Evolutionary conservation across 1,140 invertebrate genomes (phyloP), one percentile per base, ranked within the genome.

Genomic region (Parapsyche elsis): DNA sequence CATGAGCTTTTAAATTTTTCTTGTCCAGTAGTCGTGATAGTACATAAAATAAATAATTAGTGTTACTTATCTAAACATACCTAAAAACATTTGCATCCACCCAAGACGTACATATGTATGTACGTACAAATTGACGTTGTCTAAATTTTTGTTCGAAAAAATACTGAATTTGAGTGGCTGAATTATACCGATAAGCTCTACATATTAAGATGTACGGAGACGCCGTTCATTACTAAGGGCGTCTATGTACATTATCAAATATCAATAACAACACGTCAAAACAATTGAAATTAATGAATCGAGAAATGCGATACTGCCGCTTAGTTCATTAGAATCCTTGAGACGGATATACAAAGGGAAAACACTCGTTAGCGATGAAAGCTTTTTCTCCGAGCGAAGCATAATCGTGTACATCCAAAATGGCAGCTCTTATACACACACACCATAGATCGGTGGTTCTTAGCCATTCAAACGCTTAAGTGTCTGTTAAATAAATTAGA

Each of bases 211-310:
- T n/a, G n/a, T n/a, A n/a, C n/a, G n/a, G n/a, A n/a, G n/a, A n/a
- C n/a, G n/a, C n/a, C 30, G 30, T 7, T 38, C 30, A 4, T 38
- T 4, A 7, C 30, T 1, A 38, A 38, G 30, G 30, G 49, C 49
- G 64, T 26, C 24, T 24, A 1, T n/a, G 24, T 24, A 57, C 49
- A 57, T 75, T 75, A 45, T 73, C 71, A 57, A 75, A 57, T 75
- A 57, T 75, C 73, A 75, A 75, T 53, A 57, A 14, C 73, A 57
- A 75, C 16, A 75, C 46, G 49, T 46, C 73, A 57, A 75, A 46
- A 75, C 73, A 75, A 73, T 73, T 73, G 71, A 73, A 46, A 73
- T 73, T 73, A 73, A 73, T 73, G 71, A 73, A 73, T 73, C 45
- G 38, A 45, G 71, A 46, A 73, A 73, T 73, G 71, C 45, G 71